Evolutionary conservation across 1,140 invertebrate genomes (phyloP).

Genomic region (Fopius arisanus): DNA sequence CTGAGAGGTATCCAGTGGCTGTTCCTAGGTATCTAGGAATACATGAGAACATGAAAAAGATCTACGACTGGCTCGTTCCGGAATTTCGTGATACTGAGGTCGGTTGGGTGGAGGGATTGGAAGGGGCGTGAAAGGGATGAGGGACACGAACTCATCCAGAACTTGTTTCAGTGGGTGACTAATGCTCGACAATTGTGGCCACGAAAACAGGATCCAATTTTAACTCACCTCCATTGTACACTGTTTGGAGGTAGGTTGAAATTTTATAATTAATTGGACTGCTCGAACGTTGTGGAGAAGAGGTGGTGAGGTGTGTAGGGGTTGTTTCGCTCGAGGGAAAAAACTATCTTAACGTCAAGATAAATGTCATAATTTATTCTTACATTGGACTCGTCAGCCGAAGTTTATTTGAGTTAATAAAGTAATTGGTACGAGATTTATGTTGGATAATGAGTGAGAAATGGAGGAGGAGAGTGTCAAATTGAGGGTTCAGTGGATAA

Average conservation of each 20-base stretch:
- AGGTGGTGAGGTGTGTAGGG: not conserved
- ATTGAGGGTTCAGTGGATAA: too few relatives aligned
- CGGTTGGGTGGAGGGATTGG: not conserved
- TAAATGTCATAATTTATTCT: too few relatives aligned
- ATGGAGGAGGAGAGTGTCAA: too few relatives aligned
- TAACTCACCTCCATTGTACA: not conserved
- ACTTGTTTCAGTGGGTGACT: constrained; percentile 3
- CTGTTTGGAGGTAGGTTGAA: not conserved
- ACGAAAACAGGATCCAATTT: constrained; percentile 9
- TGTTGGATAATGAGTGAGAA: too few relatives aligned
- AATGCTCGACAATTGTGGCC: constrained; percentile 2
- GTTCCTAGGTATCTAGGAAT: not conserved
- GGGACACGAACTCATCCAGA: not conserved
- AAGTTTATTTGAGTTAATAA: too few relatives aligned
- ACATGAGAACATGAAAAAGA: not conserved
- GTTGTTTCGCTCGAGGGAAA: not conserved
- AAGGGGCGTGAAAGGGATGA: not conserved
- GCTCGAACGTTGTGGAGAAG: not conserved
- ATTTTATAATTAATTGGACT: not conserved
- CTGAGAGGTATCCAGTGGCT: not conserved
- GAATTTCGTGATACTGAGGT: not conserved
- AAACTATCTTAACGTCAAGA: not conserved
- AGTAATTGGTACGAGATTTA: too few relatives aligned
- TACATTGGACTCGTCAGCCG: too few relatives aligned
- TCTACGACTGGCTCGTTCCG: not conserved